These are phyloP conservation scores for Bombus sylvicola DNA, from an alignment of 1,140 invertebrate species.

Conservation along the genomic window DNA sequence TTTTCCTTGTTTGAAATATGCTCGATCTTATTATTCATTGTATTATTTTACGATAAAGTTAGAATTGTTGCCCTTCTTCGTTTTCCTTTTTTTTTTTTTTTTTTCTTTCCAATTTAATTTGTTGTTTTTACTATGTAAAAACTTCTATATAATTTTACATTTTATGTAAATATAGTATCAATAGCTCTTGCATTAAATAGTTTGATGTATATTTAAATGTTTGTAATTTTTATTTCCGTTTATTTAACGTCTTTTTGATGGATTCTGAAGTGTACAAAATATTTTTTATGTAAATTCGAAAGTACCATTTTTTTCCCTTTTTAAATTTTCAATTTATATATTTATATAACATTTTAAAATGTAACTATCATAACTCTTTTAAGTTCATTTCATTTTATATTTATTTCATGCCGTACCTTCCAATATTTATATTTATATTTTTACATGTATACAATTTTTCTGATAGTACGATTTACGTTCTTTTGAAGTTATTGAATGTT, in stretches of 20 bases:
- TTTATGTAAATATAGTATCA: neutral
- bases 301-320: neutral
- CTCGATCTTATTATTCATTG: neutral
- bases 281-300: neutral
- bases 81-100: rapidly evolving
- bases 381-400: neutral
- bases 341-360: neutral
- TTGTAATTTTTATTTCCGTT: neutral
- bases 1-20: neutral
- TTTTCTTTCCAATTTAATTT: neutral
- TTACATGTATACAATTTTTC: neutral
- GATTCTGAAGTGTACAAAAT: neutral
- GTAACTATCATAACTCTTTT: neutral
- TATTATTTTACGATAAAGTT: neutral
- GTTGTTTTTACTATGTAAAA: neutral
- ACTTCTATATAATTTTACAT: neutral
- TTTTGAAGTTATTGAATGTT: neutral
- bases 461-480: rapidly evolving
- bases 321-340: neutral
- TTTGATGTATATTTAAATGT: neutral
- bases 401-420: neutral
- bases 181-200: neutral
- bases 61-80: neutral
- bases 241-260: neutral
- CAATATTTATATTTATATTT: neutral